Evolutionary conservation across 2,797 vertebrate genomes (phyloP).

Genomic region (Hybognathus amarus): DNA sequence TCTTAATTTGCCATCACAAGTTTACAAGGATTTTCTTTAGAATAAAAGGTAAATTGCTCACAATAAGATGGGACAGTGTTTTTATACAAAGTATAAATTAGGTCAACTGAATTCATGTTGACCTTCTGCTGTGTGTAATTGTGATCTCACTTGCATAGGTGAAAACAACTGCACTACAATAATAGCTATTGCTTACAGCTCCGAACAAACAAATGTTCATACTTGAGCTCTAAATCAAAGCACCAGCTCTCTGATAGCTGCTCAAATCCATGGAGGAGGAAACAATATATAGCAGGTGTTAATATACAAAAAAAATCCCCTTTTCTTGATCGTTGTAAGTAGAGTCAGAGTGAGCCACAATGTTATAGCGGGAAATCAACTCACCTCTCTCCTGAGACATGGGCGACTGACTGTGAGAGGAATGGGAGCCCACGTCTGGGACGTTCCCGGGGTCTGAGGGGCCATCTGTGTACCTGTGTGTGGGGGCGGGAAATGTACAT

Average conservation of each 20-base stretch:
- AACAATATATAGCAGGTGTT: not conserved
- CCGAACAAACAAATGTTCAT: not conserved
- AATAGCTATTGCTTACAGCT: not conserved
- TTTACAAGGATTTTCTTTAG: not conserved
- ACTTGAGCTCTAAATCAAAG: not conserved
- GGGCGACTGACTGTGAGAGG: constrained; percentile 87
- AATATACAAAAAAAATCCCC: constrained; percentile 1
- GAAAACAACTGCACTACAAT: not conserved
- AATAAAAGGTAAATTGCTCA: not conserved
- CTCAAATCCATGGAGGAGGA: not conserved
- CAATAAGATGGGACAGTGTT: not conserved
- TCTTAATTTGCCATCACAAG: not conserved
- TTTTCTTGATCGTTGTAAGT: constrained; percentile 26
- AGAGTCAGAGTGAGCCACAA: not conserved
- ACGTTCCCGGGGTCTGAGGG: constrained; percentile 87
- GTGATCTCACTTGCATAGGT: not conserved
- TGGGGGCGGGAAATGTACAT: not conserved
- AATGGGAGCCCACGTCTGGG: constrained; percentile 86
- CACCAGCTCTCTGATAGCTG: not conserved
- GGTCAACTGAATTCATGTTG: not conserved
- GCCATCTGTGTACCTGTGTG: constrained; percentile 85
- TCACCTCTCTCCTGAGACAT: constrained; percentile 94
- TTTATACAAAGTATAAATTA: not conserved
- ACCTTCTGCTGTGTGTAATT: not conserved
- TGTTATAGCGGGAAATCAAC: constrained; percentile 37